phyloP scores from a whole-genome alignment of 2,797 vertebrate genomes.

The Paguma larvata region DNA sequence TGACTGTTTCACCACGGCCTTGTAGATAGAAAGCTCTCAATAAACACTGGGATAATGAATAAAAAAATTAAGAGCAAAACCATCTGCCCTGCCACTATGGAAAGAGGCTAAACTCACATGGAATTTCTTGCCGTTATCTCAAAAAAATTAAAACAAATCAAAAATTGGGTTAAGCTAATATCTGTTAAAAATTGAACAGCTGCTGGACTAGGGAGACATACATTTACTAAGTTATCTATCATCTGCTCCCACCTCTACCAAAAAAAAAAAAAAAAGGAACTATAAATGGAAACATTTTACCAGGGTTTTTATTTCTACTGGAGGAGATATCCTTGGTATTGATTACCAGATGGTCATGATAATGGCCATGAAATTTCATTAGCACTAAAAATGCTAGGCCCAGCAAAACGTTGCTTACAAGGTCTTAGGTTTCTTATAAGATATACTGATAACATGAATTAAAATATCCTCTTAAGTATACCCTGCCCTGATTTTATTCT shows the following conservation, averaged over 20 bases:
- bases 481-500: constrained; percentile 75
- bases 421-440: constrained; percentile 80
- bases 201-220: constrained; percentile 80
- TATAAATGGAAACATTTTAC: constrained; percentile 84
- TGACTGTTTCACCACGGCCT: background rate
- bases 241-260: constrained; percentile 22
- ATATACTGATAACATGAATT: constrained; percentile 81
- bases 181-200: constrained; percentile 70
- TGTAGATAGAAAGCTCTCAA: background rate
- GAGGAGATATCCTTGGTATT: constrained; percentile 80
- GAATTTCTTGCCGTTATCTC: constrained; percentile 29
- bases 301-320: constrained; percentile 79
- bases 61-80: background rate
- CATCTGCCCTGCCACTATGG: background rate
- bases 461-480: constrained; percentile 76
- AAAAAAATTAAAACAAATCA: constrained; percentile 38
- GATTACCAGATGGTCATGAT: constrained; percentile 79
- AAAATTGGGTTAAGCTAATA: constrained; percentile 71
- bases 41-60: background rate
- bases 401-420: constrained; percentile 77
- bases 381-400: constrained; percentile 78
- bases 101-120: constrained; percentile 24
- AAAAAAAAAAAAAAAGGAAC: constrained; percentile 61
- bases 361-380: constrained; percentile 77
- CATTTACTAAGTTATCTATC: constrained; percentile 81